phyloP scores from a whole-genome alignment of 2,888 invertebrate genomes.

The Adelphocoris suturalis region DNA sequence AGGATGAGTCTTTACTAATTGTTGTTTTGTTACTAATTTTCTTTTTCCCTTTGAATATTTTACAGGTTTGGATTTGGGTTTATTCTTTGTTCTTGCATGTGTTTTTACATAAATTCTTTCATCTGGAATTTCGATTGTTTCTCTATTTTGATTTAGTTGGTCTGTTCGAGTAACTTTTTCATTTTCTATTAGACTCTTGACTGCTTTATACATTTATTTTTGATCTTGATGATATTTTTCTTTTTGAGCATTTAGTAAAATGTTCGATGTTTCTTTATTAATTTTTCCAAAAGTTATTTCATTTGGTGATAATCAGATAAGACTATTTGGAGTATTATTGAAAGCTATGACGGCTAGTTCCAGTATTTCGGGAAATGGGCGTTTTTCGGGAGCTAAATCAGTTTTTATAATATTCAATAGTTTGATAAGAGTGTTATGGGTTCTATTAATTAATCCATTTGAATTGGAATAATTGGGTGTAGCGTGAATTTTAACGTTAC shows the following conservation, averaged over 20 bases:
- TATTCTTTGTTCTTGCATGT: constrained; percentile 1
- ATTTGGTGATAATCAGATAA: constrained; percentile 23
- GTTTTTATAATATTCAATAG: neutral
- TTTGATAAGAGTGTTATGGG: constrained; percentile 52
- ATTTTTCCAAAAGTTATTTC: constrained; percentile 20
- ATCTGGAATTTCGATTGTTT: neutral
- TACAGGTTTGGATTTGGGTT: neutral
- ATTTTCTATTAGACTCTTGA: constrained; percentile 12
- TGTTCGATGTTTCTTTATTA: neutral
- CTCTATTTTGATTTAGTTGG: neutral
- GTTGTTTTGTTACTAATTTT: too few relatives aligned
- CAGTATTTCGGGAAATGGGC: neutral
- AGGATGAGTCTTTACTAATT: too few relatives aligned
- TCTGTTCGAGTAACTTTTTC: neutral
- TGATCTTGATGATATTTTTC: constrained; percentile 5
- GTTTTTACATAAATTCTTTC: constrained; percentile 21
- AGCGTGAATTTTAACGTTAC: neutral
- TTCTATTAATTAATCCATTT: constrained; percentile 42
- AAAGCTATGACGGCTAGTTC: neutral
- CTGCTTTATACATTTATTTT: neutral
- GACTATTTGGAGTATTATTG: constrained; percentile 43
- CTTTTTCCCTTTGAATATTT: too few relatives aligned
- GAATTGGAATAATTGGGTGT: constrained; percentile 44
- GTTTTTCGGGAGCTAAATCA: neutral
- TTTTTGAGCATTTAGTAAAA: neutral